phyloP scores from a whole-genome alignment of 2,888 invertebrate species.

The Ornithoptera alexandrae region DNA sequence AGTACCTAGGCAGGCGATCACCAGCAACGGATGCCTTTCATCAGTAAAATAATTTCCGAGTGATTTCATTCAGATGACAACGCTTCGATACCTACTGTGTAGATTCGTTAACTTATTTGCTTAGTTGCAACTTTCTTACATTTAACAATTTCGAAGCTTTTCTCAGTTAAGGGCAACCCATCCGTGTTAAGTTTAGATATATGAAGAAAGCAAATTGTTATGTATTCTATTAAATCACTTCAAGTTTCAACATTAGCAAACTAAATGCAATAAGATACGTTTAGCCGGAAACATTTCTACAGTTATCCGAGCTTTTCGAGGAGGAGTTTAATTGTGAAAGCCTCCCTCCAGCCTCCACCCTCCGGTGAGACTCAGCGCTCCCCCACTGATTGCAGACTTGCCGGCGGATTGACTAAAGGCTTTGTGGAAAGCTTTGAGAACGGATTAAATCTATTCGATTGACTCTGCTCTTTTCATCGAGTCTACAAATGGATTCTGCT shows the following conservation, averaged over 20 bases:
- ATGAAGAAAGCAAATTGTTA: background rate
- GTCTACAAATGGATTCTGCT: background rate
- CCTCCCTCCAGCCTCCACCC: conserved; percentile 1
- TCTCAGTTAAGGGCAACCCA: too few relatives aligned
- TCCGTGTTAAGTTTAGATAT: too few relatives aligned
- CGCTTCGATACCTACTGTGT: too few relatives aligned
- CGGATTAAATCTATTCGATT: conserved; percentile 21
- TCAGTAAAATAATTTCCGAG: too few relatives aligned
- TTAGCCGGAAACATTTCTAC: conserved; percentile 6
- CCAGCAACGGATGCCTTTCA: too few relatives aligned
- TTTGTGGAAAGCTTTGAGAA: conserved; percentile 16
- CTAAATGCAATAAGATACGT: conserved; percentile 2
- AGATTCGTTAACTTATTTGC: too few relatives aligned
- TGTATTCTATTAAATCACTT: background rate
- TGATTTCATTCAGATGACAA: too few relatives aligned
- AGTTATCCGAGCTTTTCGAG: conserved; percentile 9
- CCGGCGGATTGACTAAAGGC: conserved; percentile 25
- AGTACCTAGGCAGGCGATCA: too few relatives aligned
- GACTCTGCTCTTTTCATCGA: conserved; percentile 20
- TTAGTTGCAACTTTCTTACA: too few relatives aligned
- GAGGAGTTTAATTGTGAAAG: conserved; percentile 17
- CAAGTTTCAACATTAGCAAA: background rate
- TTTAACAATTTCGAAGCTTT: too few relatives aligned
- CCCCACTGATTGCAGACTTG: conserved; percentile 31
- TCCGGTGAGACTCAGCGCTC: background rate